Conservation (phyloP, 2,113 vertebrate genomes). For the Phrynocephalus versicolor region DNA sequence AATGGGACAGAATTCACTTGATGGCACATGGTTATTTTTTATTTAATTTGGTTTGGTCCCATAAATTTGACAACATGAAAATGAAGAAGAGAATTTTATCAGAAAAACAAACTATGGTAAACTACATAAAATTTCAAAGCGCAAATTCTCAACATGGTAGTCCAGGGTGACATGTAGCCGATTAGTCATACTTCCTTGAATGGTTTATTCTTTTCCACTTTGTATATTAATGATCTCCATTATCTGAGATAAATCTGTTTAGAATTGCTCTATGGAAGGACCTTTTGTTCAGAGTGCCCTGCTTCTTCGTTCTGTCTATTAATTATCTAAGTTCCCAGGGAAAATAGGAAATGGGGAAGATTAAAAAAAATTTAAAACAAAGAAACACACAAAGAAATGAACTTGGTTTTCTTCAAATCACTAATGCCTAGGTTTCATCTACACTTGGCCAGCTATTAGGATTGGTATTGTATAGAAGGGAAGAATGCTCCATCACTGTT, state of each 20-base stretch:
- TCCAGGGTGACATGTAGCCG: constrained; percentile 28
- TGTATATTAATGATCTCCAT: constrained; percentile 41
- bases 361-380: neutral
- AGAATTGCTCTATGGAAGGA: neutral
- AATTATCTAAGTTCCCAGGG: constrained; percentile 41
- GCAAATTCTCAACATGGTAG: constrained; percentile 16
- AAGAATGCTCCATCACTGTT: neutral
- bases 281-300: constrained; percentile 32
- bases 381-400: neutral
- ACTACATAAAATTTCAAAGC: constrained; percentile 9
- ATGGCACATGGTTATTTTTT: no score
- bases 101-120: neutral
- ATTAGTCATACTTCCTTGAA: constrained; percentile 42
- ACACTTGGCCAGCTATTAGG: neutral
- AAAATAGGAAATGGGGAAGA: neutral
- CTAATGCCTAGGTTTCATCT: neutral
- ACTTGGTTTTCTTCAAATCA: constrained; percentile 32
- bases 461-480: neutral
- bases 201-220: constrained; percentile 39
- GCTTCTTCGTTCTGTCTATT: constrained; percentile 35
- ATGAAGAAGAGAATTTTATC: neutral
- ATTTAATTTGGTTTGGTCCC: neutral
- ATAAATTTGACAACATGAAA: neutral
- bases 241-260: constrained; percentile 42
- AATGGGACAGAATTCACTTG: no score